These are phyloP conservation scores for Cantharis rustica DNA, from an alignment of 2,888 invertebrate species.

Conservation along the genomic window DNA sequence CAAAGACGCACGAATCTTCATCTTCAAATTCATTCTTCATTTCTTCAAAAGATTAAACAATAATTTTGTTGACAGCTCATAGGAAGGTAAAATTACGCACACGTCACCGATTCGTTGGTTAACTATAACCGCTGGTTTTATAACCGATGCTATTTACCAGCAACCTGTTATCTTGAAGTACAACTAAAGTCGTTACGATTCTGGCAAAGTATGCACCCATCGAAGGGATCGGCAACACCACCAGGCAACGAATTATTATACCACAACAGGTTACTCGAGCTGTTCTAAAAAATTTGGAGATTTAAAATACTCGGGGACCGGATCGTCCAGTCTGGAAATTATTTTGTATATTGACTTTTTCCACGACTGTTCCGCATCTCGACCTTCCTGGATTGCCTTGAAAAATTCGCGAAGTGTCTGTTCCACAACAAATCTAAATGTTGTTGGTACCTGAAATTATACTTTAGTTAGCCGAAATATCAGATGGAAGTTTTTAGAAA, in stretches of 20 bases:
- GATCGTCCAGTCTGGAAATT: slow-evolving; percentile 98
- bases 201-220: slow-evolving; percentile 21
- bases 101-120: slow-evolving; percentile 55
- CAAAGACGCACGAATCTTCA: slow-evolving; percentile 45
- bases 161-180: slow-evolving; percentile 27
- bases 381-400: slow-evolving; percentile 95
- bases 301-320: slow-evolving; percentile 99
- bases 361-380: slow-evolving; percentile 99
- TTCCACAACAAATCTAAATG: slow-evolving; percentile 97
- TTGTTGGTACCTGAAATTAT: slow-evolving; percentile 83
- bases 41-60: slow-evolving; percentile 42
- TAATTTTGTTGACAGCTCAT: slow-evolving; percentile 52
- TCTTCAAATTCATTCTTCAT: slow-evolving; percentile 48
- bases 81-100: slow-evolving; percentile 35
- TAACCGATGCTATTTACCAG: slow-evolving; percentile 28
- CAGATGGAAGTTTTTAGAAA: not conserved
- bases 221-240: slow-evolving; percentile 15
- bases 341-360: slow-evolving; percentile 99
- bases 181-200: slow-evolving; percentile 24
- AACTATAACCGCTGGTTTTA: slow-evolving; percentile 25
- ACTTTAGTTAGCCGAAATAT: not conserved
- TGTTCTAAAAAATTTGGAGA: slow-evolving; percentile 99
- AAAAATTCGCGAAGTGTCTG: slow-evolving; percentile 98
- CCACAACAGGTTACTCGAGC: slow-evolving; percentile 74
- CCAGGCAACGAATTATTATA: slow-evolving; percentile 41